phyloP scores from a whole-genome alignment of 2,888 invertebrate genomes.

The Chrysina gloriosa region DNA sequence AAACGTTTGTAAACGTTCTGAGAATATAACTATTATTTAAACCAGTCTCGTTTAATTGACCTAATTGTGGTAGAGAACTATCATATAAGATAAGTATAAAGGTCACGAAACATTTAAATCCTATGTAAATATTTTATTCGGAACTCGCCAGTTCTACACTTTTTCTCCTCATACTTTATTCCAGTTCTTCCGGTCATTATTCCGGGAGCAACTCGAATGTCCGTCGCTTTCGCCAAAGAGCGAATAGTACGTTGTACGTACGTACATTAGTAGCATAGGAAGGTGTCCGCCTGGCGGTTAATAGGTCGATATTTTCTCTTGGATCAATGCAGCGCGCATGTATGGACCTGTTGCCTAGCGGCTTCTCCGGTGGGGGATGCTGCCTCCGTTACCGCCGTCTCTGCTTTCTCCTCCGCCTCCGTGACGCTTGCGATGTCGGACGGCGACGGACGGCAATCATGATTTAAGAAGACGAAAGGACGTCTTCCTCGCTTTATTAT shows the following conservation, averaged over 20 bases:
- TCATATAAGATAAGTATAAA: too few species aligned
- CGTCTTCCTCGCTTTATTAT: neutral
- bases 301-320: conserved; percentile 42
- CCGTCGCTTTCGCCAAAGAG: neutral
- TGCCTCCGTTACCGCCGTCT: conserved; percentile 49
- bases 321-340: conserved; percentile 51
- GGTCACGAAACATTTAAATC: too few species aligned
- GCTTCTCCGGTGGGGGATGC: conserved; percentile 47
- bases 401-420: conserved; percentile 40
- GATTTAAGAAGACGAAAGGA: neutral
- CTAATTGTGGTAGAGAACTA: too few species aligned
- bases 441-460: neutral
- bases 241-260: neutral
- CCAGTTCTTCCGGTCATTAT: too few species aligned
- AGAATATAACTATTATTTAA: too few species aligned
- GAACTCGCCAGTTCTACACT: too few species aligned
- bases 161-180: too few species aligned
- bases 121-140: too few species aligned
- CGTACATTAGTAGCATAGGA: conserved; percentile 3
- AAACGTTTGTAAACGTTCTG: too few species aligned
- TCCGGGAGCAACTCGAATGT: too few species aligned
- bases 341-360: conserved; percentile 56
- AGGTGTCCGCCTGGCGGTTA: conserved; percentile 30
- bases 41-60: too few species aligned
- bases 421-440: neutral